Evolutionary conservation across 2,113 vertebrate genomes (phyloP).

Genomic region (Actinemys pallida): DNA sequence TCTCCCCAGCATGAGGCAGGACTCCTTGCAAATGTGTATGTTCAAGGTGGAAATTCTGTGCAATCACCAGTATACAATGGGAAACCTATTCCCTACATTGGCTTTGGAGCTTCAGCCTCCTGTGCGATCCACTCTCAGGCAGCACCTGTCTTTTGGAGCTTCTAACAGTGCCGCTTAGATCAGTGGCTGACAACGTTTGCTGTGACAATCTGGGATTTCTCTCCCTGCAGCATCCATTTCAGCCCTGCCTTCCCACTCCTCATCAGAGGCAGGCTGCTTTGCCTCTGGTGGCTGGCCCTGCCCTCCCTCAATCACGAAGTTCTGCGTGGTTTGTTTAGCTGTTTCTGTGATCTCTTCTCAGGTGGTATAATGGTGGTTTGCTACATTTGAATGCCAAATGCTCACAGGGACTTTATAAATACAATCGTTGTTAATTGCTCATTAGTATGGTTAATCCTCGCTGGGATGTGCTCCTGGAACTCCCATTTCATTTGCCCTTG

Average conservation of each 20-base stretch:
- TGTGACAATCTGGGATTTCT: background rate
- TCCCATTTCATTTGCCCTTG: no score
- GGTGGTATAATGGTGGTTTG: no score
- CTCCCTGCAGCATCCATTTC: background rate
- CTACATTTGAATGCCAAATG: no score
- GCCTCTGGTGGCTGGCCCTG: no score
- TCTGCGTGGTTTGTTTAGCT: no score
- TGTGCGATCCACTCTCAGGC: accelerated
- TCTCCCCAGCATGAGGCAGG: background rate
- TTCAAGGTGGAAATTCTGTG: background rate
- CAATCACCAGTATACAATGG: background rate
- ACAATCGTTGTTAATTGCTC: no score
- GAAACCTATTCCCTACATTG: background rate
- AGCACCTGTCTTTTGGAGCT: background rate
- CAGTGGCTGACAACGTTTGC: background rate
- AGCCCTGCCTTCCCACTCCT: background rate
- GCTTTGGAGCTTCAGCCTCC: accelerated
- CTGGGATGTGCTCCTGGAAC: no score
- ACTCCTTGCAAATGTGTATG: background rate
- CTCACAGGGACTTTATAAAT: no score
- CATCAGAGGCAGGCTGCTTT: background rate
- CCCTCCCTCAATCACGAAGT: no score
- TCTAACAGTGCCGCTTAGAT: background rate
- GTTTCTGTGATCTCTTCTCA: no score
- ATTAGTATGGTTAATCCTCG: no score